Evolutionary conservation across 2,888 invertebrate species (phyloP).

Genomic region (Hydroisotoma schaefferi): DNA sequence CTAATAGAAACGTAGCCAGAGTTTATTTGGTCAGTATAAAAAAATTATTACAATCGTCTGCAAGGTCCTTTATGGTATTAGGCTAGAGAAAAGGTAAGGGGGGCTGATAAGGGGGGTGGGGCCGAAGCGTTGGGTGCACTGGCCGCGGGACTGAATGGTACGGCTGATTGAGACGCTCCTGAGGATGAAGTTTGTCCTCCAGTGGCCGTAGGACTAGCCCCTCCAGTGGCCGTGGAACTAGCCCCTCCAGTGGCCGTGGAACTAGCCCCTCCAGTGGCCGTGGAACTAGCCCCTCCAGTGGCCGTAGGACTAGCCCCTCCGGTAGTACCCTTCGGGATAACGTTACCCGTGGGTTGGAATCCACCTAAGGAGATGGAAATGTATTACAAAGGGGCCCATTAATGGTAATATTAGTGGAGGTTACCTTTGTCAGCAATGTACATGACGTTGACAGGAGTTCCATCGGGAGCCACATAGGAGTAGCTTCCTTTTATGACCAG

Average conservation of each 20-base stretch:
- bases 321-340: conserved; percentile 17
- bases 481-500: conserved; percentile 28
- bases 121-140: background rate
- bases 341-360: conserved; percentile 30
- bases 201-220: background rate
- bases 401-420: background rate
- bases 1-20: no score
- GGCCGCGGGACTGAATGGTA: conserved; percentile 2
- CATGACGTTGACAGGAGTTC: conserved; percentile 29
- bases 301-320: conserved; percentile 2
- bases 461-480: conserved; percentile 36
- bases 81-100: no score
- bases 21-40: no score
- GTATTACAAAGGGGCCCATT: background rate
- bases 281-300: background rate
- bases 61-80: no score
- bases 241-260: background rate
- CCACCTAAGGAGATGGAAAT: conserved; percentile 12
- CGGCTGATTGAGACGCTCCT: background rate
- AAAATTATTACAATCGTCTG: no score
- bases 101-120: no score
- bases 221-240: background rate
- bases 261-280: background rate
- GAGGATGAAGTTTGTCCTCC: background rate
- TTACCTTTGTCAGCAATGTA: conserved; percentile 33